A percentile compares a stretch with the other conserved stretches of the same genome.
Conservation (phyloP, 2,888 invertebrate genomes). For the Acanthoscelides obtectus region DNA sequence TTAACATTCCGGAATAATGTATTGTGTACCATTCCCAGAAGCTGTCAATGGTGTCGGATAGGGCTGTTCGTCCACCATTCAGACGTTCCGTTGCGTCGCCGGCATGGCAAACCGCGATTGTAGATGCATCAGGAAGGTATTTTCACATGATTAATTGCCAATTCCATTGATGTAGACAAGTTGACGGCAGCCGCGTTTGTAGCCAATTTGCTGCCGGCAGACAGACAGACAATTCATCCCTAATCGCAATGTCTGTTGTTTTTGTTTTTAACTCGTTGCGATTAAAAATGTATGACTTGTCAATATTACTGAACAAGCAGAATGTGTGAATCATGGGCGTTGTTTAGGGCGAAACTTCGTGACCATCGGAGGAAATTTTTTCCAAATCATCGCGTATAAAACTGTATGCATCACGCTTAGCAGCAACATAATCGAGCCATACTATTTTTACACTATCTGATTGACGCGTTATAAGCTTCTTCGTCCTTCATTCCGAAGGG, state of each 20-base stretch:
- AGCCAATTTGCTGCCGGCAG: neutral
- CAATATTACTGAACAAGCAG: neutral
- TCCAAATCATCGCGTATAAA: too few relatives aligned
- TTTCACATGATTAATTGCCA: constrained; percentile 32
- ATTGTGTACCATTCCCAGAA: neutral
- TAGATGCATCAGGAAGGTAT: constrained; percentile 25
- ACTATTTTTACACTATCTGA: too few relatives aligned
- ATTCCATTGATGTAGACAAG: constrained; percentile 29
- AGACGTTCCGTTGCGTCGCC: neutral
- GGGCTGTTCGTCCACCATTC: neutral
- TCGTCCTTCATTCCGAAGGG: too few relatives aligned
- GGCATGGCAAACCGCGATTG: neutral
- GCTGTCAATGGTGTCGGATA: neutral
- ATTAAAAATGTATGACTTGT: neutral
- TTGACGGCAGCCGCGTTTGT: constrained; percentile 19
- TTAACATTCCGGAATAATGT: neutral
- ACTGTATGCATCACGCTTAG: too few relatives aligned
- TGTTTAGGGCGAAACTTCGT: too few relatives aligned
- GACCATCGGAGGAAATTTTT: too few relatives aligned
- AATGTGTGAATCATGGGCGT: too few relatives aligned
- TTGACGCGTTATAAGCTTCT: too few relatives aligned
- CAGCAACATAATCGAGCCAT: too few relatives aligned
- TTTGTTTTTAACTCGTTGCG: neutral
- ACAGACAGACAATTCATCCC: neutral
- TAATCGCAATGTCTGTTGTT: neutral